Evolutionary conservation across 2,888 invertebrate species (phyloP).

Genomic region (Melangyna quadrimaculata): DNA sequence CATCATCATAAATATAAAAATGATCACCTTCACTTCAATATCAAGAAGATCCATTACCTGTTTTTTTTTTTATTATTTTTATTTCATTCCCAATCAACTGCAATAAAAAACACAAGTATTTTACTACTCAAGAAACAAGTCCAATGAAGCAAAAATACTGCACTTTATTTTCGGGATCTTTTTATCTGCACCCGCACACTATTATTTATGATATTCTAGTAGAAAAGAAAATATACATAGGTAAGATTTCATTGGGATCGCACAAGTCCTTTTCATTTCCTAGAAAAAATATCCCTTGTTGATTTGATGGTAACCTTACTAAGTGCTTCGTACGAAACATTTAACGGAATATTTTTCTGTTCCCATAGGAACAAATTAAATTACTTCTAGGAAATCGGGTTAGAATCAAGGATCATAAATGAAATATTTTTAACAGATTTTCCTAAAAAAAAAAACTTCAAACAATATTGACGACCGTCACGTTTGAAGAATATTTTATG

Average conservation of each 20-base stretch:
- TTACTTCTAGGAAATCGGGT: conserved; percentile 27
- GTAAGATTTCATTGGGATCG: not conserved
- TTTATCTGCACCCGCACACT: conserved; percentile 64
- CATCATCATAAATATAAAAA: not conserved
- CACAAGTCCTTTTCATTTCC: conserved; percentile 35
- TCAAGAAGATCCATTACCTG: not conserved
- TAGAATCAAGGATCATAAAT: not conserved
- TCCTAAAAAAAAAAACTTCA: conserved; percentile 2
- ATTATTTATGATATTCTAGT: conserved; percentile 52
- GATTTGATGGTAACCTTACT: not conserved
- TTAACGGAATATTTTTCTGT: conserved; percentile 51
- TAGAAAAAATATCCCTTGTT: conserved; percentile 54
- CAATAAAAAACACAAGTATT: not conserved
- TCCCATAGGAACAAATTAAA: conserved; percentile 30
- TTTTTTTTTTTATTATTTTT: not conserved
- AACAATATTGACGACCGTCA: conserved; percentile 12
- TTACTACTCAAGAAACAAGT: conserved; percentile 20
- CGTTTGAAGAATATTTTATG: not conserved
- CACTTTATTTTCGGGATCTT: conserved; percentile 43
- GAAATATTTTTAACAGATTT: conserved; percentile 22
- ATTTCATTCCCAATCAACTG: not conserved
- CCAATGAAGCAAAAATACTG: conserved; percentile 30
- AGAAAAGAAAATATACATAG: not conserved
- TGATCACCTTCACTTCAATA: not conserved
- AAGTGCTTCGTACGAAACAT: conserved; percentile 54